A percentile compares a stretch with the other conserved stretches of the same genome.
Conservation (phyloP, 2,113 vertebrate genomes). For the Candoia aspera region DNA sequence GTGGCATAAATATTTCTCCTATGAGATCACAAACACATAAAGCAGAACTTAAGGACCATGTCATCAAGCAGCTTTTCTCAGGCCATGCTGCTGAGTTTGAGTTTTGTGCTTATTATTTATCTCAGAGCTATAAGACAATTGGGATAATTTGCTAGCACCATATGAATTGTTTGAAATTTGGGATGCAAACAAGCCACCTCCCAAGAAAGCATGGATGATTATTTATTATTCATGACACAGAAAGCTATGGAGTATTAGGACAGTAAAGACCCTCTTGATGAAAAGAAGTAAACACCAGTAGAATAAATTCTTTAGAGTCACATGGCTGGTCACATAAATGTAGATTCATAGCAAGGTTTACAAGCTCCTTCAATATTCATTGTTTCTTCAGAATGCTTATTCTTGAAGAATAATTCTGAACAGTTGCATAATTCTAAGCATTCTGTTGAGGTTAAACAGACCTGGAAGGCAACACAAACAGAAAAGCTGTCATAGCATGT, state of each 20-base stretch:
- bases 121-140: slow-evolving; percentile 9
- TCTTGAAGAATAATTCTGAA: neutral
- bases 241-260: slow-evolving; percentile 17
- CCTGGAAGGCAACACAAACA: neutral
- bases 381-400: slow-evolving; percentile 17
- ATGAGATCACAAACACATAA: neutral
- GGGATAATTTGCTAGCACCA: neutral
- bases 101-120: slow-evolving; percentile 25
- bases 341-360: neutral
- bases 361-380: neutral
- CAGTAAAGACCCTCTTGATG: slow-evolving; percentile 16
- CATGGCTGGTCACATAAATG: slow-evolving; percentile 1
- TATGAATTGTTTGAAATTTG: slow-evolving; percentile 12
- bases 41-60: neutral
- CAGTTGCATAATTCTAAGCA: neutral
- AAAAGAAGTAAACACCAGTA: slow-evolving; percentile 13
- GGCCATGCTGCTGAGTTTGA: neutral
- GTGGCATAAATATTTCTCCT: neutral
- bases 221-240: slow-evolving; percentile 35
- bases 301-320: slow-evolving; percentile 24
- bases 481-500: neutral
- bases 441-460: neutral
- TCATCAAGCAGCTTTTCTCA: neutral
- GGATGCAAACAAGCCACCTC: neutral
- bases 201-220: slow-evolving; percentile 20